Base-by-base conservation (phyloP, 2,113 vertebrate species). In the Cynopterus brachyotis region DNA sequence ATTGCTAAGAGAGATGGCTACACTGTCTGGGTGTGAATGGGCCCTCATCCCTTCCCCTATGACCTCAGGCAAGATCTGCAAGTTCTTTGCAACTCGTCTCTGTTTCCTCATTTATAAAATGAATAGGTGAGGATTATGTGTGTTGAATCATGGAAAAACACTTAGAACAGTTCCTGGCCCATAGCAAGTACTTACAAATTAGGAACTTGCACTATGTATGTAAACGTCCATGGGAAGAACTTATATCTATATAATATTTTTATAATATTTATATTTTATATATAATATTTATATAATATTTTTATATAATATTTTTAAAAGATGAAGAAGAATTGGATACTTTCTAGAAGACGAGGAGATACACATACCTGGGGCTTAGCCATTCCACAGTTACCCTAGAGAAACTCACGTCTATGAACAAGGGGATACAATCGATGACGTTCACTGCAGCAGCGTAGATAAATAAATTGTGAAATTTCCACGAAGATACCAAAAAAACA, bases 311-410 rank as follows among this genome's bases (percentile, higher is more conserved):
- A 85, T 55, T 37, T 75, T 82, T 20, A 85, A 88, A 53, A 88
- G 7, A 24, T 1, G 6, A 69, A 90, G 67, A 73, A 45, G 4
- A 73, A 91, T 6, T 17, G 40, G 78, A 67, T 10, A 73, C 26
- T 78, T 85, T 95, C 76, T 82, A 81, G 53, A 85, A 81, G 70
- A 89, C 32, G 26, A 59, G 22, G 89, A 47, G 37, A 60, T 47
- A 2, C 42, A 37, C 15, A 9, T 20, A 19, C 17, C 70, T 16
- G 3, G 30, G 72, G 79, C 20, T 64, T 42, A 66, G 53, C 35
- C 60, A 62, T n/a, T 10, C 40, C 16, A 30, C 12, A 2, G 7
- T 40, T 24, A 13, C n/a, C 69, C 10, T 75, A 22, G 17, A 90
- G 40, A 80, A 70, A 90, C 10, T 15, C 13, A 10, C 26, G 2